Evolutionary conservation across 2,888 invertebrate species (phyloP).

Genomic region (Argyresthia albistria): DNA sequence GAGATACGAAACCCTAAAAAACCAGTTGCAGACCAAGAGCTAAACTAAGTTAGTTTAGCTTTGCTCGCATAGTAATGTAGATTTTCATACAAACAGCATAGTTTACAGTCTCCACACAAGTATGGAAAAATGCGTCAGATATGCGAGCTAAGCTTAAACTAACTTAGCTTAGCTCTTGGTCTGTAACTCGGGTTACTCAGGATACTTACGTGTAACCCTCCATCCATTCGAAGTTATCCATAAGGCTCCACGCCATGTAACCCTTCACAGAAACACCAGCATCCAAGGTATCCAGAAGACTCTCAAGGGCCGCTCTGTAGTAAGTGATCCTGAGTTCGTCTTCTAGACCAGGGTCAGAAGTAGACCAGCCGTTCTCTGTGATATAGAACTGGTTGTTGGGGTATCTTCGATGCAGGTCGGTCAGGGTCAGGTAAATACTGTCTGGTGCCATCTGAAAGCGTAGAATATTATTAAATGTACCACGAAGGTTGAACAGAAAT

Average conservation of each 20-base stretch:
- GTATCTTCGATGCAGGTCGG: slow-evolving; percentile 23
- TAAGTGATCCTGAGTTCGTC: slow-evolving; percentile 29
- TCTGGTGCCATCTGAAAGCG: slow-evolving; percentile 15
- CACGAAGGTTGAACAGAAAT: not conserved
- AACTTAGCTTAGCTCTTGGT: no score
- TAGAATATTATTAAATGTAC: not conserved
- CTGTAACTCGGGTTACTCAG: no score
- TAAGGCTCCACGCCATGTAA: slow-evolving; percentile 51
- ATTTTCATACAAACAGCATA: no score
- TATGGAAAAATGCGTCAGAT: no score
- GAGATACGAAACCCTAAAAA: no score
- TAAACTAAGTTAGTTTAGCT: no score
- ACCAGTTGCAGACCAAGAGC: no score
- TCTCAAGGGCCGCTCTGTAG: not conserved
- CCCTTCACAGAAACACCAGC: slow-evolving; percentile 21
- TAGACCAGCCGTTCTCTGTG: slow-evolving; percentile 60
- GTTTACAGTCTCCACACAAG: no score
- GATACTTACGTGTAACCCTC: slow-evolving; percentile 23
- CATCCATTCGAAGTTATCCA: slow-evolving; percentile 56
- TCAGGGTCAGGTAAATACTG: slow-evolving; percentile 17
- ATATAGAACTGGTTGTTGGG: slow-evolving; percentile 53
- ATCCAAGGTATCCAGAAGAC: not conserved
- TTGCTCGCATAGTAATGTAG: no score
- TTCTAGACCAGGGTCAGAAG: slow-evolving; percentile 26
- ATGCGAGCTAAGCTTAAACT: no score